phyloP scores from a whole-genome alignment of 2,797 vertebrate genomes.

The Hippopotamyrus pictus region DNA sequence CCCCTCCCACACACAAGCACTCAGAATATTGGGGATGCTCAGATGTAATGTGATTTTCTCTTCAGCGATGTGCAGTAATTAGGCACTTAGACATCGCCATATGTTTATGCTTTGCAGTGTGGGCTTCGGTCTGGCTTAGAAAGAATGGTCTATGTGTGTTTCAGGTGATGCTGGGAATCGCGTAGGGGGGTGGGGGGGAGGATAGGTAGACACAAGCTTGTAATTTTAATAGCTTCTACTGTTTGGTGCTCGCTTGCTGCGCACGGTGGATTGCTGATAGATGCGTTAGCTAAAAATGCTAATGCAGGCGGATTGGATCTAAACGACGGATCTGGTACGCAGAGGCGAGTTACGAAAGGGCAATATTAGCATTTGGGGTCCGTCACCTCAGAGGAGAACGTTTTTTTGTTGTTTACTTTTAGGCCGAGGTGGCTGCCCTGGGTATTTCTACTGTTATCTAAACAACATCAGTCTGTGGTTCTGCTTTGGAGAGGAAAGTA shows the following conservation, averaged over 20 bases:
- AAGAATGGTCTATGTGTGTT: conserved; percentile 45
- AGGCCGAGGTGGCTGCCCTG: conserved; percentile 25
- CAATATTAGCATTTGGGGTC: conserved; percentile 20
- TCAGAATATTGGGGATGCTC: conserved; percentile 13
- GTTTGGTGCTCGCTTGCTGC: neutral
- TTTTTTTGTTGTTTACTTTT: conserved; percentile 19
- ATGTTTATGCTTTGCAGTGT: conserved; percentile 54
- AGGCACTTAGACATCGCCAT: conserved; percentile 61
- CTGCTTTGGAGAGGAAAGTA: conserved; percentile 21
- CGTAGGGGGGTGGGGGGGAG: neutral
- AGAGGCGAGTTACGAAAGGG: neutral
- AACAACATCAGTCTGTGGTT: conserved; percentile 46
- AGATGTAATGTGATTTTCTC: conserved; percentile 60
- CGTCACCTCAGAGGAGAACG: conserved; percentile 22
- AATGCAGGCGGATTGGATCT: neutral
- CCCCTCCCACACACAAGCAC: conserved; percentile 11
- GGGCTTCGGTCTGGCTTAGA: conserved; percentile 50
- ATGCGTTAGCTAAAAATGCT: neutral
- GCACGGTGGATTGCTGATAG: neutral
- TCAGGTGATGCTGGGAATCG: conserved; percentile 8
- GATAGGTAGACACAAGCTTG: neutral
- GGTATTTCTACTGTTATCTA: conserved; percentile 40
- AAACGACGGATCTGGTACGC: neutral
- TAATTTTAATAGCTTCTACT: neutral
- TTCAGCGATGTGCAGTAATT: conserved; percentile 60